phyloP scores from a whole-genome alignment of 2,888 invertebrate species.

The Zygothrica quintamaculata region DNA sequence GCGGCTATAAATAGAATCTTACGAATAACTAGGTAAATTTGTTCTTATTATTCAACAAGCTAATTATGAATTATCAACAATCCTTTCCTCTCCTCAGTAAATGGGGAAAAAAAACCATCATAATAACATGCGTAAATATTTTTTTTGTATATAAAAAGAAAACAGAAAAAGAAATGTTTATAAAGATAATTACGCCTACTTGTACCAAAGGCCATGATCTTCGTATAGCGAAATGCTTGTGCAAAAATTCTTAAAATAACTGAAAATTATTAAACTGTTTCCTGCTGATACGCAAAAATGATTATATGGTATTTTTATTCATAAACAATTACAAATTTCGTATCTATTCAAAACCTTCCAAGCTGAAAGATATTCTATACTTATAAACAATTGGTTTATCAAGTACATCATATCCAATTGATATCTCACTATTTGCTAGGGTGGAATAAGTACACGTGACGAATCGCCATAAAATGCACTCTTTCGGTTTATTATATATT shows the following conservation, averaged over 20 bases:
- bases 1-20: constrained; percentile 67
- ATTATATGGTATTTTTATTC: constrained; percentile 62
- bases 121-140: constrained; percentile 48
- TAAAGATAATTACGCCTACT: constrained; percentile 35
- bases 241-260: constrained; percentile 49
- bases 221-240: constrained; percentile 37
- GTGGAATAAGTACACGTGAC: constrained; percentile 33
- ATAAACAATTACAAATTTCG: constrained; percentile 31
- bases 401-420: background rate
- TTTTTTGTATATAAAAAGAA: constrained; percentile 37
- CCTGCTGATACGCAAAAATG: constrained; percentile 47
- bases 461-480: constrained; percentile 26
- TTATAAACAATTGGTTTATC: too few species aligned
- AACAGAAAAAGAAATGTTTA: constrained; percentile 36
- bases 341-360: too few species aligned
- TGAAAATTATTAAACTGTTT: constrained; percentile 45
- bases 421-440: background rate
- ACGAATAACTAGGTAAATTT: constrained; percentile 53
- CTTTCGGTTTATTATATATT: constrained; percentile 7
- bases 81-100: constrained; percentile 3
- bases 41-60: constrained; percentile 47
- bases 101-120: constrained; percentile 14
- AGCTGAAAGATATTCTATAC: background rate
- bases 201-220: constrained; percentile 33
- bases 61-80: constrained; percentile 70